phyloP scores from a whole-genome alignment of 2,888 invertebrate species.

The Cheilosia impressa region DNA sequence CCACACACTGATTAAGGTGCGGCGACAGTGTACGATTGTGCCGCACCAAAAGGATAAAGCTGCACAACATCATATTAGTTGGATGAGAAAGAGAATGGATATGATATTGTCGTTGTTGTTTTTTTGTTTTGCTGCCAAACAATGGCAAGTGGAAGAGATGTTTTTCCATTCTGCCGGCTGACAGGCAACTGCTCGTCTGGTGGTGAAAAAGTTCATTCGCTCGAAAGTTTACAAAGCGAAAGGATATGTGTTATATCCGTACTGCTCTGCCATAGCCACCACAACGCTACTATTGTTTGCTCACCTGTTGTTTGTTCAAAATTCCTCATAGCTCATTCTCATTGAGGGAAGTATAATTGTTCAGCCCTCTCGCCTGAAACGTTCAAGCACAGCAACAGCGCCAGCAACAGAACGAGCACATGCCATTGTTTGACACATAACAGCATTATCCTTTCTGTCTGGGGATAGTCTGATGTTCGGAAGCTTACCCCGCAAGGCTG shows the following conservation, averaged over 20 bases:
- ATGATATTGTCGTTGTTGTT: constrained; percentile 3
- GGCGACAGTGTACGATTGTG: constrained; percentile 10
- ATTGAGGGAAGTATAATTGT: constrained; percentile 41
- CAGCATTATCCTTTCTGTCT: constrained; percentile 30
- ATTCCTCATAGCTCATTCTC: constrained; percentile 31
- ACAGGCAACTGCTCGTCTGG: constrained; percentile 28
- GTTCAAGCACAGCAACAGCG: not conserved
- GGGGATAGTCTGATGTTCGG: constrained; percentile 12
- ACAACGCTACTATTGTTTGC: not conserved
- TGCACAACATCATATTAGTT: constrained; percentile 20
- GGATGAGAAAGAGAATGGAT: not conserved
- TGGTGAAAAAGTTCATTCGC: constrained; percentile 53
- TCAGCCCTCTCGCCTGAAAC: constrained; percentile 12
- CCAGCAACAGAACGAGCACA: not conserved
- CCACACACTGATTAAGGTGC: constrained; percentile 35
- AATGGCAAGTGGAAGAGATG: constrained; percentile 38
- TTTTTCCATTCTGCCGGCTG: constrained; percentile 39
- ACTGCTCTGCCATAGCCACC: not conserved
- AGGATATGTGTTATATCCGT: constrained; percentile 45
- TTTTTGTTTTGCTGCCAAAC: constrained; percentile 44
- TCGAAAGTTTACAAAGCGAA: constrained; percentile 36
- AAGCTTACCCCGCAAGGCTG: not conserved
- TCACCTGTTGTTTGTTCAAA: constrained; percentile 61
- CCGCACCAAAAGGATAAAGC: constrained; percentile 51
- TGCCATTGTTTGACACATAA: constrained; percentile 53